Percentiles rank a stretch among this genome's conserved stretches.
These are phyloP conservation scores for Stichodactyla mertensii DNA, from an alignment of 64 coral and sea anemone species.

Conservation along the genomic window DNA sequence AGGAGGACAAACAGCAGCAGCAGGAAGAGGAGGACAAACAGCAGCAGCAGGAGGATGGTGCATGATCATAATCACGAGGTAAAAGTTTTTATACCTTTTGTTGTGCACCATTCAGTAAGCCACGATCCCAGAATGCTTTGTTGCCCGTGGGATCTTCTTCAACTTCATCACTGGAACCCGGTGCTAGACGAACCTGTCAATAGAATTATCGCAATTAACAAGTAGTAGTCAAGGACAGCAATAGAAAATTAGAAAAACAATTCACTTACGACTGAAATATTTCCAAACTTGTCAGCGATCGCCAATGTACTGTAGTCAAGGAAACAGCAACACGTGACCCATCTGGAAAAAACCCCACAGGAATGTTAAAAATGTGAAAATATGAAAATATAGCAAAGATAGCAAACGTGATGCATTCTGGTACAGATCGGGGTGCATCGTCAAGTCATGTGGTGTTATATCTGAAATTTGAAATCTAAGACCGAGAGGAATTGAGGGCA, in stretches of 20 bases:
- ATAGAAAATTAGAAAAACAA: neutral
- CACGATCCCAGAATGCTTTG: conserved; percentile 99
- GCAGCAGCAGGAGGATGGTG: neutral
- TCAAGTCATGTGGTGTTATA: too few species aligned
- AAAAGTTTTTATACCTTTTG: conserved; percentile 59
- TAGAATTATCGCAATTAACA: neutral
- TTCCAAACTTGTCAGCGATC: conserved; percentile 95
- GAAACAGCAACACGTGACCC: conserved; percentile 87
- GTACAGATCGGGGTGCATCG: too few species aligned
- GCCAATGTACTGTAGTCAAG: conserved; percentile 81
- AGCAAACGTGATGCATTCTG: too few species aligned
- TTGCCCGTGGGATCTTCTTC: conserved; percentile 99
- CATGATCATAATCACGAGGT: neutral
- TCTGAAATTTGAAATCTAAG: too few species aligned
- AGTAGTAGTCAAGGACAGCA: neutral
- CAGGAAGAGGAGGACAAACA: too few species aligned
- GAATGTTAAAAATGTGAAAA: too few species aligned
- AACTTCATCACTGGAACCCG: conserved; percentile 73
- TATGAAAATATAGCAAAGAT: too few species aligned
- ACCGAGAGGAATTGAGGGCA: too few species aligned
- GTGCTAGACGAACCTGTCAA: conserved; percentile 69
- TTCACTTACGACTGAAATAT: conserved; percentile 79
- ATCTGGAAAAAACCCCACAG: conserved; percentile 23
- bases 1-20: too few species aligned
- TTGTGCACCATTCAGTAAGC: conserved; percentile 85